Base-by-base conservation (phyloP, 2,888 invertebrate genomes). In the Tuberolachnus salignus region DNA sequence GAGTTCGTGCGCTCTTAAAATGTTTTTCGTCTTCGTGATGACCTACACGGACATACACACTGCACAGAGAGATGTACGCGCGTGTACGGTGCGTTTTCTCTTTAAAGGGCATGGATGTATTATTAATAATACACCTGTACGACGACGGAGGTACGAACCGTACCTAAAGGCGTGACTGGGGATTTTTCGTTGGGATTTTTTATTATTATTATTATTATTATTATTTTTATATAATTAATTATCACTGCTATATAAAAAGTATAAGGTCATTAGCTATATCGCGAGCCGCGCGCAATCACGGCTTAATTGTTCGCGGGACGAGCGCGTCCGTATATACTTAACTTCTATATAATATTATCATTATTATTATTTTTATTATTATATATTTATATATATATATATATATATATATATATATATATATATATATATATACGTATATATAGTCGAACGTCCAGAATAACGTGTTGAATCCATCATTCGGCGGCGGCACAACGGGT, bases 81-180 rank as follows among this genome's bases (percentile, higher is more conserved):
- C n/a, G n/a, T n/a, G n/a, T 34, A 34, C 34, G 34, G 34, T 34
- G 6, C 6, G 34, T 34, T 34, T 34, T 6, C 34, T 34, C n/a
- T n/a, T n/a, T 34, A 4, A 34, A 34, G 34, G 34, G 34, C 34
- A 34, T 34, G 6, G 34, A 34, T 34, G 34, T 34, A 34, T 34
- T 34, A 34, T 34, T 34, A 34, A 34, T 34, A 34, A 34, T 34
- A 34, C 34, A 34, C 34, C 34, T 34, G 6, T 34, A 34, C 34
- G 34, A 34, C 34, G 34, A 34, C 34, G 34, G 3, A 34, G 34
- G 34, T 34, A 34, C 34, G 34, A 34, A 34, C 3, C 34, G 34
- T 34, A n/a, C n/a, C n/a, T n/a, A 67, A 67, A 67, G 67, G 67
- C 67, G 67, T 67, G 67, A 67, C 67, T 67, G 9, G 67, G 26